phyloP scores from a whole-genome alignment of 92 coral and sea anemone genomes.

The Virgularia gustaviana region DNA sequence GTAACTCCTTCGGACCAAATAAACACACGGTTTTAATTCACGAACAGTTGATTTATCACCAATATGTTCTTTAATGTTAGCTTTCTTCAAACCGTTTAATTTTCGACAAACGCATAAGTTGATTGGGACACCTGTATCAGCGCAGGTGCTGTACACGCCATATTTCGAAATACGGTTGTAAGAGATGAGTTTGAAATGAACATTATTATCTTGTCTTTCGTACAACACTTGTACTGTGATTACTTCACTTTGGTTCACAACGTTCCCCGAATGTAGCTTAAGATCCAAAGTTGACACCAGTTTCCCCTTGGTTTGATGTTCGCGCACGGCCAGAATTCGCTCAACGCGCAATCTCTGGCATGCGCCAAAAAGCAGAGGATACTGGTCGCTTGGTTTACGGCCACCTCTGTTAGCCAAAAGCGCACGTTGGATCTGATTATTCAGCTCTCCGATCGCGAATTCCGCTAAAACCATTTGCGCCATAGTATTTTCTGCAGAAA shows the following conservation, averaged over 20 bases:
- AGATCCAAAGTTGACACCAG: slow-evolving; percentile 59
- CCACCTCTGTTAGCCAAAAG: slow-evolving; percentile 1
- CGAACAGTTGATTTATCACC: not conserved
- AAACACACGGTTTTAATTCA: slow-evolving; percentile 15
- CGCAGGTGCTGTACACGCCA: slow-evolving; percentile 58
- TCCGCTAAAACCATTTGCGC: slow-evolving; percentile 60
- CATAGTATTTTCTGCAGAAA: slow-evolving; percentile 54
- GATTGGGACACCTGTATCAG: slow-evolving; percentile 50
- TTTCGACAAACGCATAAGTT: slow-evolving; percentile 61
- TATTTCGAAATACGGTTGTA: slow-evolving; percentile 62
- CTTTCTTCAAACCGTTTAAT: not conserved
- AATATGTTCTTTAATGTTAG: not conserved
- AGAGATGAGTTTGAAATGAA: slow-evolving; percentile 50
- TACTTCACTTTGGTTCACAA: slow-evolving; percentile 61
- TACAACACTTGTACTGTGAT: slow-evolving; percentile 61
- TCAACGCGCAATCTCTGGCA: slow-evolving; percentile 55
- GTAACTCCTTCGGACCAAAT: not conserved
- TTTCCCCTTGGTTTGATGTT: slow-evolving; percentile 51
- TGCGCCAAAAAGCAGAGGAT: slow-evolving; percentile 24
- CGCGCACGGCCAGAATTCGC: slow-evolving; percentile 59
- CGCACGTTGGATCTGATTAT: slow-evolving; percentile 49
- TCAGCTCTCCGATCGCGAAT: slow-evolving; percentile 82
- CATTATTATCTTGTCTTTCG: too few species aligned
- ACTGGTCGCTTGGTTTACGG: not conserved
- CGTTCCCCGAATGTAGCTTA: slow-evolving; percentile 61